These are phyloP conservation scores for Micromys minutus DNA, from an alignment of 2,113 vertebrate genomes.

Conservation along the genomic window DNA sequence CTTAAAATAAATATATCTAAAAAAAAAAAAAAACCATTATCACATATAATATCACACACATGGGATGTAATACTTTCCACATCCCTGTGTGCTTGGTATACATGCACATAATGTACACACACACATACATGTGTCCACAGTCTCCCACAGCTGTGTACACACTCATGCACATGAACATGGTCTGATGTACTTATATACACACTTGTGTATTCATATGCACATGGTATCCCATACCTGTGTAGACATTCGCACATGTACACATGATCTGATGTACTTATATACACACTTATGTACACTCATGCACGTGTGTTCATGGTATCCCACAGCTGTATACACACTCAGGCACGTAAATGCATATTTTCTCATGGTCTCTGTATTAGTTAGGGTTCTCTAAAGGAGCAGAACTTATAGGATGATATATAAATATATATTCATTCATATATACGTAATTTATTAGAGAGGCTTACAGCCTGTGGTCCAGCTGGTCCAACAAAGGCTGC, in stretches of 20 bases:
- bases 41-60: background rate
- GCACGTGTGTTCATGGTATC: background rate
- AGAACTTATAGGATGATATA: background rate
- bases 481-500: background rate
- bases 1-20: background rate
- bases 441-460: background rate
- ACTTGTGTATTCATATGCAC: background rate
- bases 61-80: background rate
- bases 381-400: background rate
- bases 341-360: background rate
- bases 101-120: background rate
- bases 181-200: no score
- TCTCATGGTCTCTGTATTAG: background rate
- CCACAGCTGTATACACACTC: background rate
- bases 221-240: background rate
- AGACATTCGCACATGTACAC: background rate
- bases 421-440: background rate
- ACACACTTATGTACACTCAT: background rate
- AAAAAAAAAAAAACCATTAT: background rate
- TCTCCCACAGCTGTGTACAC: no score
- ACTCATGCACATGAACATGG: background rate
- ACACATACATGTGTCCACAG: background rate
- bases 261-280: rapidly evolving
- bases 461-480: background rate
- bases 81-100: background rate